Conservation (phyloP, 2,797 vertebrate genomes). For the Glossophaga mutica region DNA sequence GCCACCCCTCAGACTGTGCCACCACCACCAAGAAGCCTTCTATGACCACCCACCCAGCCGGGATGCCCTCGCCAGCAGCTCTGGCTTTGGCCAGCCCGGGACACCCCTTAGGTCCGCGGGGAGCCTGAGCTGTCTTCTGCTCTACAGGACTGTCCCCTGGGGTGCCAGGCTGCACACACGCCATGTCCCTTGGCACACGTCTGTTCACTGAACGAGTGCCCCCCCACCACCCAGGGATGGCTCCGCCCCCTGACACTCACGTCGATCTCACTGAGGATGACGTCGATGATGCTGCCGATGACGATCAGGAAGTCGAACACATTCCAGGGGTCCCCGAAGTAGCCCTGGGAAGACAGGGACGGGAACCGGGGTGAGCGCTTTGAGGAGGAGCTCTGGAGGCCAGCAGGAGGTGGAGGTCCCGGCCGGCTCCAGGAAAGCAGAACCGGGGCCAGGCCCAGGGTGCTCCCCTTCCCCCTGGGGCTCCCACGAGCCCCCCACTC, state of each 20-base stretch:
- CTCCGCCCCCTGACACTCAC: conserved; percentile 84
- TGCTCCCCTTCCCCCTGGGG: no score
- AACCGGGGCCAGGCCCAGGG: not conserved
- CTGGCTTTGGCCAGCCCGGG: not conserved
- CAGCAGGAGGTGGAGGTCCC: accelerated
- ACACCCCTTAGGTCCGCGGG: accelerated
- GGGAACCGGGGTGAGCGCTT: not conserved
- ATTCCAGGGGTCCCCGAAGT: conserved; percentile 99
- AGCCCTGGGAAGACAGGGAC: conserved; percentile 85
- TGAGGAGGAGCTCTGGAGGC: no score
- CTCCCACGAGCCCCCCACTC: no score
- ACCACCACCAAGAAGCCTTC: not conserved
- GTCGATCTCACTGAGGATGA: conserved; percentile 96
- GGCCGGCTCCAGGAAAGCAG: accelerated
- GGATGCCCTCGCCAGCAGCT: not conserved
- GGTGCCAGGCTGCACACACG: not conserved
- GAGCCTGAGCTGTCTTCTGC: not conserved
- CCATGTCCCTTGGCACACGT: not conserved
- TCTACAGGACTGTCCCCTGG: accelerated
- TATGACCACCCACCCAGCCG: not conserved
- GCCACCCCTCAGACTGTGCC: accelerated
- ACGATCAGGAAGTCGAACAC: conserved; percentile 99
- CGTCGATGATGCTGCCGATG: conserved; percentile 95
- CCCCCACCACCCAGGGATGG: accelerated
- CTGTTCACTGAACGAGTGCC: not conserved